Evolutionary conservation across 1,140 invertebrate genomes (phyloP).

Genomic region (Pseudomyrmex dendroicus): DNA sequence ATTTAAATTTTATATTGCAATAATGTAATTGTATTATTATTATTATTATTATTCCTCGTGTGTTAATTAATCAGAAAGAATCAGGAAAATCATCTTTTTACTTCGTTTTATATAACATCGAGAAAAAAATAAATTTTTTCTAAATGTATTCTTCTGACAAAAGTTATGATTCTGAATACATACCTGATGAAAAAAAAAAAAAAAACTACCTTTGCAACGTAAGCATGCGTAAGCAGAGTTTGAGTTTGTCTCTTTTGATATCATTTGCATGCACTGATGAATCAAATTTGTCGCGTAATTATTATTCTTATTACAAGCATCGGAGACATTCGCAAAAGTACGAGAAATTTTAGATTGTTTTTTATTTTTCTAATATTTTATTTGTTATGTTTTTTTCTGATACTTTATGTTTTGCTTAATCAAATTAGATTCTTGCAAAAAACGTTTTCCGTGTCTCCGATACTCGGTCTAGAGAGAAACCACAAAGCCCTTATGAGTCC

Average conservation of each 20-base stretch:
- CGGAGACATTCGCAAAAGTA: conserved; percentile 40
- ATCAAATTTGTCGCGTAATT: conserved; percentile 49
- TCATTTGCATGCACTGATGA: conserved; percentile 70
- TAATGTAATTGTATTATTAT: conserved; percentile 80
- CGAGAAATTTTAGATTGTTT: conserved; percentile 5
- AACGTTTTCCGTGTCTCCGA: conserved; percentile 35
- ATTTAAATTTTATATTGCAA: conserved; percentile 81
- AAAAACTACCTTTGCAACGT: conserved; percentile 68
- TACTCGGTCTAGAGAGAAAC: conserved; percentile 58
- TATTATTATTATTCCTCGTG: conserved; percentile 55
- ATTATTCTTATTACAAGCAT: conserved; percentile 50
- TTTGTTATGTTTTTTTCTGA: not conserved
- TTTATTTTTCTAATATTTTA: conserved; percentile 12
- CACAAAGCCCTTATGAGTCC: conserved; percentile 26
- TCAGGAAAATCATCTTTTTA: conserved; percentile 30
- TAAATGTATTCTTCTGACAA: conserved; percentile 66
- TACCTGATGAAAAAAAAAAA: conserved; percentile 57
- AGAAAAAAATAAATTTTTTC: conserved; percentile 73
- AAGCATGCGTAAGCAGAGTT: conserved; percentile 81
- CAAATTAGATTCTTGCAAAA: conserved; percentile 24
- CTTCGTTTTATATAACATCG: conserved; percentile 67
- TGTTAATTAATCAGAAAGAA: conserved; percentile 64
- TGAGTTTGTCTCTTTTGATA: conserved; percentile 73
- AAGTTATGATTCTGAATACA: conserved; percentile 60
- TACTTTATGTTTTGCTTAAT: not conserved